These are phyloP conservation scores for Drosophila jambulina DNA, from an alignment of 1,140 invertebrate genomes.

Conservation along the genomic window DNA sequence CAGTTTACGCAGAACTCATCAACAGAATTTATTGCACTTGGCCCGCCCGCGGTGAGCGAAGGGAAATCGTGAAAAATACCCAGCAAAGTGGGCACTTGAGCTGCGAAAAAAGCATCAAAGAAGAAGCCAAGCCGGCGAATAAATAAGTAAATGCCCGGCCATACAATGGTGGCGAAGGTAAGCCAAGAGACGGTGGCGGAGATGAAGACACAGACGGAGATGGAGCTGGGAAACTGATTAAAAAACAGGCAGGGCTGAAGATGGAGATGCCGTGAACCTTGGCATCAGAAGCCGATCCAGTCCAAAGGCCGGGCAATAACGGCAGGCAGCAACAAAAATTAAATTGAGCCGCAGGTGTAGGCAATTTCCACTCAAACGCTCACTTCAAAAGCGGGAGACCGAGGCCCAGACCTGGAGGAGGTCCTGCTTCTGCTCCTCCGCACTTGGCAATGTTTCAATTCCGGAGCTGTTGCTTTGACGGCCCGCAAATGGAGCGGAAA, in stretches of 20 bases:
- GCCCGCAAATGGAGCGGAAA: slow-evolving; percentile 79
- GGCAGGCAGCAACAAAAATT: slow-evolving; percentile 68
- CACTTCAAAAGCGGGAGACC: slow-evolving; percentile 55
- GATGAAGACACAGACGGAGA: background rate
- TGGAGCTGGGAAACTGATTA: slow-evolving; percentile 54
- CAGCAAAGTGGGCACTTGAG: slow-evolving; percentile 51
- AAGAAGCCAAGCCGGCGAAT: slow-evolving; percentile 35
- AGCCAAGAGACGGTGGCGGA: background rate
- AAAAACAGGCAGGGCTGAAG: slow-evolving; percentile 32
- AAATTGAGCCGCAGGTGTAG: slow-evolving; percentile 83
- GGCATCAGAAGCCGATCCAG: slow-evolving; percentile 37
- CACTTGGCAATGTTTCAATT: slow-evolving; percentile 74
- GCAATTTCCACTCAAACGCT: slow-evolving; percentile 82
- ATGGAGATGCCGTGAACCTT: slow-evolving; percentile 27
- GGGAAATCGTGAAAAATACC: slow-evolving; percentile 44
- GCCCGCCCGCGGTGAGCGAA: slow-evolving; percentile 9
- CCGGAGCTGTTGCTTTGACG: slow-evolving; percentile 50
- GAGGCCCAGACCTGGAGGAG: background rate
- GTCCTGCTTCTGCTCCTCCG: slow-evolving; percentile 8
- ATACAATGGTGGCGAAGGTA: slow-evolving; percentile 21
- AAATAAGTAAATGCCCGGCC: slow-evolving; percentile 56
- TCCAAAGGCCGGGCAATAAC: slow-evolving; percentile 44
- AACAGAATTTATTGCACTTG: slow-evolving; percentile 63
- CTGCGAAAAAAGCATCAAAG: slow-evolving; percentile 38
- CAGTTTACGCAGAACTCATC: slow-evolving; percentile 67